Base-by-base conservation (phyloP, 2,888 invertebrate species). In the Axea sp. region DNA sequence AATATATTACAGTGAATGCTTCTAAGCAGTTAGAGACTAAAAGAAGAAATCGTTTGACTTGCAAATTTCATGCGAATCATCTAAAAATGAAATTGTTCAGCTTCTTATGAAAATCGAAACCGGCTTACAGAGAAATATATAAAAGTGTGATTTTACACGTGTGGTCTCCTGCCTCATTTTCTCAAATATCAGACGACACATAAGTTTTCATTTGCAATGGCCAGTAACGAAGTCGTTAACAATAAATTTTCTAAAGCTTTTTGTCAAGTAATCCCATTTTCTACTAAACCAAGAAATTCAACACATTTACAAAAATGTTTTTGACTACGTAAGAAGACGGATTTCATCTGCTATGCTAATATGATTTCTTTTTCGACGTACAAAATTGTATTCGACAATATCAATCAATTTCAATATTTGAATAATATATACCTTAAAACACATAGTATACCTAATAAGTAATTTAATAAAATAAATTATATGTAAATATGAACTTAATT, bases 161-260 rank as follows among this genome's bases (percentile, higher is more conserved):
- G 24, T 15, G 15, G 24, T 59, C 55, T 60, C 9, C 9, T 35
- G 15, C 17, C 31, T 55, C 24, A 22, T 53, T 53, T 41, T 33
- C 39, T 24, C 33, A 14, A 69, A 65, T 60, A 37, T 57, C 57
- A 15, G 37, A 39, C 60, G 26, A 33, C 35, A 59, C 78, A 76
- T 80, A 79, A 79, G 77, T 81, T 78, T 80, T 80, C 77, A 81
- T 82, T 82, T 77, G 76, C 77, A 51, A 59, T 41, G 55, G 64
- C 47, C 49, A 22, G 43, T 79, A 79, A 80, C 82, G 76, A 79
- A n/a, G n/a, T n/a, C n/a, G n/a, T n/a, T n/a, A n/a, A n/a, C n/a
- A n/a, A n/a, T n/a, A n/a, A n/a, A 83, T 83, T 82, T 76, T 53
- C 41, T 26, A 41, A 64, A 77, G 80, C 77, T 80, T 80, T 80